Evolutionary conservation across 2,888 invertebrate species (phyloP).

Genomic region (Thymelicus sylvestris): DNA sequence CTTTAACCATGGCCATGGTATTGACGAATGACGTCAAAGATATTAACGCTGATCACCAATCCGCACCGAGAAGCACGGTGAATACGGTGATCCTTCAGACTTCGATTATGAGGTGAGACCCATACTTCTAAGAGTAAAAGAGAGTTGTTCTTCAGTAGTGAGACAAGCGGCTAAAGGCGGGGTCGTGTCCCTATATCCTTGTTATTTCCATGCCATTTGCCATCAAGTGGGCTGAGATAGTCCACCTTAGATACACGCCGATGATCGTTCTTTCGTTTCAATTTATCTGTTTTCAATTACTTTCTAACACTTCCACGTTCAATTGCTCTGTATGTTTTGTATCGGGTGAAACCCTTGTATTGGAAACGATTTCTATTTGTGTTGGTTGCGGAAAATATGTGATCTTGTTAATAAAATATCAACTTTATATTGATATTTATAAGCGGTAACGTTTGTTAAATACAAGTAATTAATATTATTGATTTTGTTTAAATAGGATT

Average conservation of each 20-base stretch:
- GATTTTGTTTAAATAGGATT: too few relatives aligned
- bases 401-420: too few relatives aligned
- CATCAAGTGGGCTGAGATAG: constrained; percentile 79
- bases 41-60: too few relatives aligned
- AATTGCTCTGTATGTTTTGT: constrained; percentile 25
- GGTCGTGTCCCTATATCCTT: constrained; percentile 71
- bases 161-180: constrained; percentile 42
- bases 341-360: constrained; percentile 1
- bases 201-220: constrained; percentile 78
- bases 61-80: too few relatives aligned
- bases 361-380: not conserved
- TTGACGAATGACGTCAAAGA: too few relatives aligned
- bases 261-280: constrained; percentile 58
- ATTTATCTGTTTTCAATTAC: constrained; percentile 73
- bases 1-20: too few relatives aligned
- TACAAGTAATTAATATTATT: too few relatives aligned
- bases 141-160: not conserved
- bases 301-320: constrained; percentile 46
- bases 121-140: not conserved
- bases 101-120: too few relatives aligned
- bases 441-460: too few relatives aligned
- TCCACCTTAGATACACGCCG: constrained; percentile 77
- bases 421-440: too few relatives aligned
- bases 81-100: too few relatives aligned
- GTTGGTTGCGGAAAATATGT: too few relatives aligned